These are phyloP conservation scores for Metacarcinus magister DNA, from an alignment of 2,888 invertebrate species.

Conservation along the genomic window DNA sequence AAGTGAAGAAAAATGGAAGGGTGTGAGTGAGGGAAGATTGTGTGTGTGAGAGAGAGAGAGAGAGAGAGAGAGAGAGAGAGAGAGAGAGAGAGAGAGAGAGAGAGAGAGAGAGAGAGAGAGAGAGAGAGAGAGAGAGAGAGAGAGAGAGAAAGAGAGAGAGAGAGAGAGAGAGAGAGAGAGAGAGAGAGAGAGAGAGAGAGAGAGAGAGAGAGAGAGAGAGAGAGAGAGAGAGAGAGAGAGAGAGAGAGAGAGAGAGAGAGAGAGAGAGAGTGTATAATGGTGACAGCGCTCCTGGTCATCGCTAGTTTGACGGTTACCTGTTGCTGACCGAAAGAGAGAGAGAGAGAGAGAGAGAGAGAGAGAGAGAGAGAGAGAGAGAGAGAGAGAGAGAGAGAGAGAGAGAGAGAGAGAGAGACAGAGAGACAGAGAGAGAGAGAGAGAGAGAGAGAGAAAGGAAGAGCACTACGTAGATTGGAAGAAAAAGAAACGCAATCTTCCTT, in stretches of 20 bases:
- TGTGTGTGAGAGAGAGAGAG: too few species aligned
- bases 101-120: neutral
- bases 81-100: too few species aligned
- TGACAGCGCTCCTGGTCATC: neutral
- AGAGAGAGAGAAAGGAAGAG: neutral
- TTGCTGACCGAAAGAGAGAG: neutral
- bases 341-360: too few species aligned
- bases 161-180: neutral
- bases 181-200: neutral
- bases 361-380: neutral
- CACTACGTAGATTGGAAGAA: neutral
- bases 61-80: too few species aligned
- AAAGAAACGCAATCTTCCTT: neutral
- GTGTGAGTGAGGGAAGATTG: too few species aligned
- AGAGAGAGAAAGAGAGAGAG: neutral
- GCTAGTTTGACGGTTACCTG: neutral
- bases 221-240: slow-evolving; percentile 26
- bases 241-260: slow-evolving; percentile 26
- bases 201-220: neutral
- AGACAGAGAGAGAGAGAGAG: slow-evolving; percentile 15
- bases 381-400: slow-evolving; percentile 11
- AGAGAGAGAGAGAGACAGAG: slow-evolving; percentile 15
- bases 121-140: neutral
- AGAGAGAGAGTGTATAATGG: neutral
- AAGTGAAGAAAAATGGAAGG: too few species aligned